Evolutionary conservation across 2,888 invertebrate genomes (phyloP).

Genomic region (Eutolmus rufibarbis): DNA sequence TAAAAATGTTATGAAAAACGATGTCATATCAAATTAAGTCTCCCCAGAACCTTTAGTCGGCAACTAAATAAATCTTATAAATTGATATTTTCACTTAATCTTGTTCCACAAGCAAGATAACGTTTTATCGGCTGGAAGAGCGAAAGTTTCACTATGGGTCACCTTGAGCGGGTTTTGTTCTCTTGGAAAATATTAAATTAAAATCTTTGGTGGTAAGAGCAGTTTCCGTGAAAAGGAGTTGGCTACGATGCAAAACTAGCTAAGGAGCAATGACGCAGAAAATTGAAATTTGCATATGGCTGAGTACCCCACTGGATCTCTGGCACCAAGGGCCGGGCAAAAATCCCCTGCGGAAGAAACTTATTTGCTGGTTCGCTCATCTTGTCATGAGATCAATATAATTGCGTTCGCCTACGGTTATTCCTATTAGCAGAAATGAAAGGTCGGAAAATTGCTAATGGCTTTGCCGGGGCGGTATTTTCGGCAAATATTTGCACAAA

Average conservation of each 20-base stretch:
- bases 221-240: background rate
- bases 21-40: background rate
- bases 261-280: constrained; percentile 8
- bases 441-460: background rate
- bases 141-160: background rate
- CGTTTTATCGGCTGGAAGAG: background rate
- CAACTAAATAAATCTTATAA: background rate
- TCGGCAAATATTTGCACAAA: background rate
- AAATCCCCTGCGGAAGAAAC: background rate
- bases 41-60: background rate
- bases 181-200: background rate
- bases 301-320: background rate
- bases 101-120: background rate
- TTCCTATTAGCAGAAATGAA: background rate
- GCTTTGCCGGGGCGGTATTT: background rate
- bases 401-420: background rate
- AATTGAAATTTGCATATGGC: constrained; percentile 24
- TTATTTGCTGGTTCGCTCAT: background rate
- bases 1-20: background rate
- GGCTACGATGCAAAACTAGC: background rate
- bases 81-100: background rate
- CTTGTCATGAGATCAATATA: background rate
- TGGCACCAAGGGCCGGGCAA: background rate
- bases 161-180: background rate
- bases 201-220: background rate